Evolutionary conservation across 1,140 invertebrate genomes (phyloP).

Genomic region (Asbolus verrucosus): DNA sequence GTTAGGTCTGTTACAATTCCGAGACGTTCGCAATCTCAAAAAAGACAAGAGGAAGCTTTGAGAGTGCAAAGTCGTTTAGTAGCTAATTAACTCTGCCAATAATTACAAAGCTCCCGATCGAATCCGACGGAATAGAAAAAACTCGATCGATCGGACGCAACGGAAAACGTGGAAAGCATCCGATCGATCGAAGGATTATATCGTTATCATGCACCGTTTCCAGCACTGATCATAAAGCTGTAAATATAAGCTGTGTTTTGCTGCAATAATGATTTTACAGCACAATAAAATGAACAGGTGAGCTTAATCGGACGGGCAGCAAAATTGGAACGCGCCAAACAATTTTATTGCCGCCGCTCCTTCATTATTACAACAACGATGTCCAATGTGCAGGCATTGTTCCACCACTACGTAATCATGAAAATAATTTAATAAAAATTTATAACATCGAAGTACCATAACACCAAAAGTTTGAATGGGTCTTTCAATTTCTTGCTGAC

Average conservation of each 20-base stretch:
- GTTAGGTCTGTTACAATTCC: not conserved
- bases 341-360: constrained; percentile 35
- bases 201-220: constrained; percentile 51
- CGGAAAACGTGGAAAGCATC: no score
- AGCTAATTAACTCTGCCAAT: constrained; percentile 26
- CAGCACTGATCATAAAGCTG: constrained; percentile 53
- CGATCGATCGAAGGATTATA: constrained; percentile 9
- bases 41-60: constrained; percentile 29
- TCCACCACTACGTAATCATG: constrained; percentile 55
- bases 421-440: constrained; percentile 55
- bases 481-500: constrained; percentile 21
- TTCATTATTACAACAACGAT: constrained; percentile 53
- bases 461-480: constrained; percentile 47
- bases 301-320: constrained; percentile 2
- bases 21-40: constrained; percentile 39
- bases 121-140: not conserved
- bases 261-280: constrained; percentile 51
- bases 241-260: constrained; percentile 54
- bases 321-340: constrained; percentile 1
- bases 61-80: constrained; percentile 34
- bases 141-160: no score
- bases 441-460: constrained; percentile 48
- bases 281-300: constrained; percentile 18
- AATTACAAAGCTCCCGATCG: constrained; percentile 32
- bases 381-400: constrained; percentile 56